A percentile compares a stretch with the other conserved stretches of the same genome.
Evolutionary conservation across 2,797 vertebrate genomes (phyloP).

Genomic region (Oreochromis mossambicus): DNA sequence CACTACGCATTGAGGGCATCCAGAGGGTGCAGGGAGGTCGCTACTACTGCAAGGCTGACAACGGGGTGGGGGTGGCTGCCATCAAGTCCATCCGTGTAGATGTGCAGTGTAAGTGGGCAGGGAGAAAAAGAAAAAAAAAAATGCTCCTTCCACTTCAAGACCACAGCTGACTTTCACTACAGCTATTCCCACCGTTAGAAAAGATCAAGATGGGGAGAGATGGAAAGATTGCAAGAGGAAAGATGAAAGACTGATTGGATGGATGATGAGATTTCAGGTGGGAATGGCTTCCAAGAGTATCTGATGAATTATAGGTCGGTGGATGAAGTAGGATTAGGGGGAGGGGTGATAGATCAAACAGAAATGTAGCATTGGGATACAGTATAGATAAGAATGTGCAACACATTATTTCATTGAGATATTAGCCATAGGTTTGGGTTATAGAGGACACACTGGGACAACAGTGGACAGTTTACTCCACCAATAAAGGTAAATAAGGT

Average conservation of each 20-base stretch:
- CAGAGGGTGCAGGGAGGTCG: constrained; percentile 94
- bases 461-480: background rate
- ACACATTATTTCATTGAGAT: background rate
- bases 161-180: constrained; percentile 58
- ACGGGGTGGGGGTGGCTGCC: constrained; percentile 96
- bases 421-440: background rate
- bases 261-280: constrained; percentile 60
- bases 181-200: constrained; percentile 60
- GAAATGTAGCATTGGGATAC: background rate
- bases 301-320: constrained; percentile 55
- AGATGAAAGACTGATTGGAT: constrained; percentile 65
- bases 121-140: constrained; percentile 30
- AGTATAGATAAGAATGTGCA: constrained; percentile 4
- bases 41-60: constrained; percentile 99
- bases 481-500: background rate
- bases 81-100: constrained; percentile 99
- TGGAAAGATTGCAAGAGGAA: constrained; percentile 47
- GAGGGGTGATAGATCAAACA: constrained; percentile 20
- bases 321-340: constrained; percentile 42
- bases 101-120: constrained; percentile 96
- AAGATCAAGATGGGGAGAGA: constrained; percentile 31
- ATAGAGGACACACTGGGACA: background rate
- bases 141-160: constrained; percentile 68
- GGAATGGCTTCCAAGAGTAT: constrained; percentile 78
- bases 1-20: constrained; percentile 90